Percentiles rank a stretch among this genome's conserved stretches.
Conservation (phyloP, 2,797 vertebrate genomes). For the Mormyrops attenuatus region DNA sequence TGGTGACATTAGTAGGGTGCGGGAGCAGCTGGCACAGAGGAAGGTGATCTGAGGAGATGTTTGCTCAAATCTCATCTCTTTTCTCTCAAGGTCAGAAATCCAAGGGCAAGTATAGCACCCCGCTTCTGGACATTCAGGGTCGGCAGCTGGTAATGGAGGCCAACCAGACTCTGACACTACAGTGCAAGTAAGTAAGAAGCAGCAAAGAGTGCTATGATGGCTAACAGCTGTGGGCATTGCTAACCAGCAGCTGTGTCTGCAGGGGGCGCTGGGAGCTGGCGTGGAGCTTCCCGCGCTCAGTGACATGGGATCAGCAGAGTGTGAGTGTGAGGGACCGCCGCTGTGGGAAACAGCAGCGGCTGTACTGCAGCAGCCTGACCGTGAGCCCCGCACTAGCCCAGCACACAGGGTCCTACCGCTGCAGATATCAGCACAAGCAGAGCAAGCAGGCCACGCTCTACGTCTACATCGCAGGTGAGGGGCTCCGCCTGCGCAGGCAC, state of each 20-base stretch:
- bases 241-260: constrained; percentile 40
- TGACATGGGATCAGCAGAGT: constrained; percentile 58
- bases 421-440: constrained; percentile 67
- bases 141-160: constrained; percentile 69
- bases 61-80: constrained; percentile 35
- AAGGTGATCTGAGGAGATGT: not conserved
- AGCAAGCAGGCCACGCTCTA: constrained; percentile 68
- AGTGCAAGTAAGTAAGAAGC: constrained; percentile 79
- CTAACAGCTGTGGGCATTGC: not conserved
- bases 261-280: constrained; percentile 79
- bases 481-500: constrained; percentile 9
- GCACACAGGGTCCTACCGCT: constrained; percentile 83
- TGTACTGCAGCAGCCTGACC: constrained; percentile 75
- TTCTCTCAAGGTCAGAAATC: constrained; percentile 67
- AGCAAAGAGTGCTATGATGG: not conserved
- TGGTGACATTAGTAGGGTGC: not conserved
- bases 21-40: not conserved
- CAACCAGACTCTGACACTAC: constrained; percentile 76
- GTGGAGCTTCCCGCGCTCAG: constrained; percentile 74
- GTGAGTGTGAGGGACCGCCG: constrained; percentile 63
- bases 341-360: constrained; percentile 69
- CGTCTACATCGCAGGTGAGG: constrained; percentile 89
- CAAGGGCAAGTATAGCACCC: constrained; percentile 71
- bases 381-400: constrained; percentile 61
- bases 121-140: constrained; percentile 73